A percentile compares a stretch with the other conserved stretches of the same genome.
Evolutionary conservation across 2,888 invertebrate genomes (phyloP).

Genomic region (Scaptomyza polygonia): DNA sequence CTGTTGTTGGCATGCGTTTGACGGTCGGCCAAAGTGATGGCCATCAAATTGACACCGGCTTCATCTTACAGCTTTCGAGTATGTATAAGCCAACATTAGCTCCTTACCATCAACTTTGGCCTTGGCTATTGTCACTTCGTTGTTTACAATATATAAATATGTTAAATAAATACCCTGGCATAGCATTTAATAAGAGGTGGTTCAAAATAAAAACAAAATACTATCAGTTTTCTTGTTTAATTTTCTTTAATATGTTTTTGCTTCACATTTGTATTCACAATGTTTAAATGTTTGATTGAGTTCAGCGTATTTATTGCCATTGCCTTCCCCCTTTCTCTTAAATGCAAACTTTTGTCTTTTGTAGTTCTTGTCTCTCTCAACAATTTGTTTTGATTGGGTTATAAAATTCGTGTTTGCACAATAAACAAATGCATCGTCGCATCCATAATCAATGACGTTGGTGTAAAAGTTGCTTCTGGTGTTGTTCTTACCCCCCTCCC

Average conservation of each 20-base stretch:
- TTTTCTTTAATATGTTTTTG: no score
- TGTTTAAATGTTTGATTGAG: not conserved
- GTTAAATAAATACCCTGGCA: not conserved
- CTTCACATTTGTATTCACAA: no score
- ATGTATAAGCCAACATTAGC: not conserved
- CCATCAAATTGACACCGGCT: slow-evolving; percentile 60
- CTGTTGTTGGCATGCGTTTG: slow-evolving; percentile 80
- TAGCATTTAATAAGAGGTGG: no score
- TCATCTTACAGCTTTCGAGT: slow-evolving; percentile 7
- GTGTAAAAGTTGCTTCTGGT: not conserved
- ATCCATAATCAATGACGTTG: slow-evolving; percentile 43
- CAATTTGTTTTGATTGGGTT: slow-evolving; percentile 67
- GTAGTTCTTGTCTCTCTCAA: slow-evolving; percentile 15
- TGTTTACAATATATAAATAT: not conserved
- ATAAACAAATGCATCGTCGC: slow-evolving; percentile 43
- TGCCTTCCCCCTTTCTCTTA: no score
- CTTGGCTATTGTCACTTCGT: not conserved
- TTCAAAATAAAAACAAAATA: no score
- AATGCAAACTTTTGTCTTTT: no score
- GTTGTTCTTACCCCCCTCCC: not conserved
- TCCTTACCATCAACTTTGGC: not conserved
- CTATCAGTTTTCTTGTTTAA: no score
- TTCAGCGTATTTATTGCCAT: no score
- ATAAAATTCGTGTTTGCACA: slow-evolving; percentile 74
- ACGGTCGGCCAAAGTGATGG: slow-evolving; percentile 68